Percentiles rank a stretch among this genome's conserved stretches.
Conservation (phyloP, 2,113 vertebrate genomes). For the Gallinago jamesoni region DNA sequence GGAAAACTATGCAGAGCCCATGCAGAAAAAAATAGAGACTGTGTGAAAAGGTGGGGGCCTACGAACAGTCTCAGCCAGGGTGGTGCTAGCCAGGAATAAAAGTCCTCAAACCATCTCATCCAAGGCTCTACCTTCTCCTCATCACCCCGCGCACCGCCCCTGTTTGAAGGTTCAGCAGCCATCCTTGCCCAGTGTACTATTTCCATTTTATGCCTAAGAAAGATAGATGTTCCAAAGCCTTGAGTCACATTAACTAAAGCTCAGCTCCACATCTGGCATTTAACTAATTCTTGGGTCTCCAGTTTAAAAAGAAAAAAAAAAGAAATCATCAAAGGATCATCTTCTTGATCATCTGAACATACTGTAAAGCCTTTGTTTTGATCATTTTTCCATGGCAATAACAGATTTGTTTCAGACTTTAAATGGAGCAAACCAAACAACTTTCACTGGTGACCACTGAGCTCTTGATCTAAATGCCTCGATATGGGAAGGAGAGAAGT, state of each 20-base stretch:
- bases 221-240: neutral
- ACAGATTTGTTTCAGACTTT: neutral
- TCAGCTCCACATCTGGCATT: neutral
- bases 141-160: neutral
- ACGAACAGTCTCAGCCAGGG: neutral
- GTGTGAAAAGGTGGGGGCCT: accelerated
- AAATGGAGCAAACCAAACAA: neutral
- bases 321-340: neutral
- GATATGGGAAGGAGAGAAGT: neutral
- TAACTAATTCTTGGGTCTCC: neutral
- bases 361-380: neutral
- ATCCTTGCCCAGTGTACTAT: neutral
- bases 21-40: neutral
- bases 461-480: neutral
- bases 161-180: neutral
- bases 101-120: neutral
- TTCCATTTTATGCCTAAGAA: neutral
- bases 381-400: neutral
- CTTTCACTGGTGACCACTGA: neutral
- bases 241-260: neutral
- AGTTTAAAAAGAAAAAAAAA: neutral
- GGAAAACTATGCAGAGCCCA: neutral
- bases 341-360: neutral
- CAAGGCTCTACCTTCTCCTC: neutral
- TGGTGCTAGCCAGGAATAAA: neutral